Evolutionary conservation across 1,140 invertebrate species (phyloP).

Genomic region (Dinothrombium tinctorium): DNA sequence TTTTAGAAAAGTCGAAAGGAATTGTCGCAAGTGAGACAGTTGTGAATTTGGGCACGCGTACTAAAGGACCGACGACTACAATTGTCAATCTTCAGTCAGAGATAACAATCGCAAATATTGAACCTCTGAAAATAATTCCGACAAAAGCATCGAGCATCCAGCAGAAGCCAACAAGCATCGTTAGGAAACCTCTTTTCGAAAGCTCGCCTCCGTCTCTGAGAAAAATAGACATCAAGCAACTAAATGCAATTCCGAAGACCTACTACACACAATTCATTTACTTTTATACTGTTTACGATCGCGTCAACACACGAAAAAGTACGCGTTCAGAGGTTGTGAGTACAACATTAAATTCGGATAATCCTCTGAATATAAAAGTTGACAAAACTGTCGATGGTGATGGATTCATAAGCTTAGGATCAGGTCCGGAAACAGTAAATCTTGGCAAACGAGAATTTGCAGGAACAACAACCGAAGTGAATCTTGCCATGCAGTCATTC

Average conservation of each 20-base stretch:
- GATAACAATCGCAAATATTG: constrained; percentile 5
- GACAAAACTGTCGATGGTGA: constrained; percentile 13
- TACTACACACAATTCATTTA: constrained; percentile 14
- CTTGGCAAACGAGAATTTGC: constrained; percentile 18
- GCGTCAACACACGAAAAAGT: constrained; percentile 10
- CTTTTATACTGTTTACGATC: constrained; percentile 16
- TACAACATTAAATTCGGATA: constrained; percentile 6
- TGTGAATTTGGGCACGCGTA: constrained; percentile 8
- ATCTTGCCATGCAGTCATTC: constrained; percentile 18
- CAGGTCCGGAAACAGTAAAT: constrained; percentile 14
- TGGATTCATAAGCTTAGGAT: constrained; percentile 16
- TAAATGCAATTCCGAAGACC: constrained; percentile 12
- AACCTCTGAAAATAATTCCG: neutral
- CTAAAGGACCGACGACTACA: constrained; percentile 11
- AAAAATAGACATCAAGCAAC: neutral
- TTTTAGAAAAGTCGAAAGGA: constrained; percentile 3
- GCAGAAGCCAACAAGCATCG: no score
- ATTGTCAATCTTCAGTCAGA: constrained; percentile 9
- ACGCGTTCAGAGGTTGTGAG: constrained; percentile 14
- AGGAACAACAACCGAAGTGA: constrained; percentile 19
- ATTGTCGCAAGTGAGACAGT: constrained; percentile 3
- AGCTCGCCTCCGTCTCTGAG: neutral
- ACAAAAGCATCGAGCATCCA: neutral
- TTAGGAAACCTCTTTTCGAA: constrained; percentile 3
- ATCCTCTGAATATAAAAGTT: constrained; percentile 3